These are phyloP conservation scores for Cheumatopsyche charites DNA, from an alignment of 1,140 invertebrate species.

Conservation along the genomic window DNA sequence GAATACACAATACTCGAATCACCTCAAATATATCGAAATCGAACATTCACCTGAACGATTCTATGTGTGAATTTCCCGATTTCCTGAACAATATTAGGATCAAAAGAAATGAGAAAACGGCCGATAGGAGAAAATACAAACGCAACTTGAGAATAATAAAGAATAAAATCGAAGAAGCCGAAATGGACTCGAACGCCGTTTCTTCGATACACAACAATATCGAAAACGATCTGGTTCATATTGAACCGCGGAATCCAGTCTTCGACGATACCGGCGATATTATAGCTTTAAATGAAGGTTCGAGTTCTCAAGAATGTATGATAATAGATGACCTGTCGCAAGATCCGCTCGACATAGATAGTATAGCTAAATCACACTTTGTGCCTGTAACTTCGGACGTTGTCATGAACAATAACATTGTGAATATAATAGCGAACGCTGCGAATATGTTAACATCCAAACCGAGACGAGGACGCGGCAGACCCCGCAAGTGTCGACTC, in stretches of 20 bases:
- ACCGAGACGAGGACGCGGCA: constrained; percentile 57
- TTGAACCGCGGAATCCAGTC: constrained; percentile 34
- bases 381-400: constrained; percentile 25
- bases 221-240: constrained; percentile 30
- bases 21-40: constrained; percentile 48
- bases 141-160: constrained; percentile 52
- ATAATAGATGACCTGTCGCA: constrained; percentile 55
- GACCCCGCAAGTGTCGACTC: constrained; percentile 57
- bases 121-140: constrained; percentile 49
- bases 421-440: constrained; percentile 39
- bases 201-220: constrained; percentile 51
- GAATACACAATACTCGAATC: constrained; percentile 31
- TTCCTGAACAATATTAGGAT: constrained; percentile 57
- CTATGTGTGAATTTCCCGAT: constrained; percentile 53
- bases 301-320: constrained; percentile 56
- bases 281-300: constrained; percentile 57
- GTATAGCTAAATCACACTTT: constrained; percentile 50
- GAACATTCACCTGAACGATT: constrained; percentile 52
- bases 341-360: constrained; percentile 58
- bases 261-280: constrained; percentile 53
- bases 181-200: constrained; percentile 55
- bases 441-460: constrained; percentile 47
- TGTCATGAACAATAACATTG: constrained; percentile 39
- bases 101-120: constrained; percentile 45
- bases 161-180: constrained; percentile 51